Evolutionary conservation across 35 echinoderm and acorn worm genomes (phyloP), one percentile per base, ranked within the genome.

Genomic region (Ptychodera flava): DNA sequence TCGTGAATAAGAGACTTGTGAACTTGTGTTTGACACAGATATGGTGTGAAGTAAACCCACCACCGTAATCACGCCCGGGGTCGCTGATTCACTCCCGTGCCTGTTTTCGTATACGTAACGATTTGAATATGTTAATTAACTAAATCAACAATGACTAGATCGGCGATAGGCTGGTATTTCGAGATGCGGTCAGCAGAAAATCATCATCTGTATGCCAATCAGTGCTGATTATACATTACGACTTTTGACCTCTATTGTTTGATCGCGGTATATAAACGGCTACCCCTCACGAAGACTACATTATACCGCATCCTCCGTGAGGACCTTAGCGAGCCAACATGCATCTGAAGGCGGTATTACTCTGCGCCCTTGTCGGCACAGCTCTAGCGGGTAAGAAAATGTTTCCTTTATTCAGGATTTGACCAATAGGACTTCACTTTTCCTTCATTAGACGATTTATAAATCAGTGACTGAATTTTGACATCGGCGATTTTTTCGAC

Each of bases 191-290:
- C 82, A 83, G 82, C 82, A 83, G 16, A 83, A 83, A 35, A 28
- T 37, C 34, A n/a, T 22, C 45, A 64, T 64, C 45, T 64, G n/a
- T 22, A 64, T 64, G 45, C 45, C 22, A 83, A 82, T 83, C 16
- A 30, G n/a, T 36, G 82, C 33, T 83, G 16, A 36, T 36, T 37
- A 22, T 16, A 22, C 14, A 33, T n/a, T 0, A 37, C 82, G 82
- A 83, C 82, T 83, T 83, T 83, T 83, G 82, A 83, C 34, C 82
- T 36, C 82, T 36, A 83, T 83, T 83, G 82, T 83, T 83, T 34
- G 82, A 28, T 2, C 27, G 82, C 1, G 29, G 35, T 83, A 83
- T 83, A 83, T 37, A 83, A 83, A 36, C 10, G 30, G 16, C 82
- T 16, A 28, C 12, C 15, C 33, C 16, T 36, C 0, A 30, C 82